Evolutionary conservation across 2,113 vertebrate genomes (phyloP).

Genomic region (Panurus biarmicus): DNA sequence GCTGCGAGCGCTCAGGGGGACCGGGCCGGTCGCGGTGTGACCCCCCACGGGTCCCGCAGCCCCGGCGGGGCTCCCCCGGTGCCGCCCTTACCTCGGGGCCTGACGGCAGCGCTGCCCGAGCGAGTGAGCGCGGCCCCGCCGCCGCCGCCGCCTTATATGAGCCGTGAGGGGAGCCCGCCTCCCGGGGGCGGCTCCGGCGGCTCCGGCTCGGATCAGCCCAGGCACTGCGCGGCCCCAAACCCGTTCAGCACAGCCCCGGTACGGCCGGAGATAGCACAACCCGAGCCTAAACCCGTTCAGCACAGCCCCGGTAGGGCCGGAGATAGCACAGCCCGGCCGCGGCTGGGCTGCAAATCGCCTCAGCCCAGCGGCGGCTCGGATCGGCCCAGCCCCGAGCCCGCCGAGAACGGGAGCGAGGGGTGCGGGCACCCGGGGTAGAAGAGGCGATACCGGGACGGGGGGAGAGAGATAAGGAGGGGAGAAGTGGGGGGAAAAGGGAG

Average conservation of each 20-base stretch:
- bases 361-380: too few species aligned
- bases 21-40: background rate
- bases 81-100: background rate
- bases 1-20: background rate
- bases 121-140: background rate
- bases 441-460: too few species aligned
- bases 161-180: background rate
- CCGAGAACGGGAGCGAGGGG: background rate
- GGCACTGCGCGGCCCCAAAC: background rate
- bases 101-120: background rate
- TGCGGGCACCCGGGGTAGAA: background rate
- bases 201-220: background rate
- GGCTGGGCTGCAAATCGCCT: background rate
- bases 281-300: rapidly evolving
- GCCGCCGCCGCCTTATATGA: background rate
- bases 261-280: rapidly evolving
- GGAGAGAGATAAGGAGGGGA: background rate
- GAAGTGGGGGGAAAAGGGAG: background rate
- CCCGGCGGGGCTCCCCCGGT: too few species aligned
- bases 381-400: too few species aligned
- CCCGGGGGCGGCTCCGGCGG: background rate
- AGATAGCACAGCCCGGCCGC: too few species aligned
- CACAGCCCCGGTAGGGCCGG: too few species aligned
- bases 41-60: background rate
- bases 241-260: background rate